A percentile compares a stretch with the other conserved stretches of the same genome.
Conservation (phyloP, 2,113 vertebrate genomes). For the Cyprinodon tularosa region DNA sequence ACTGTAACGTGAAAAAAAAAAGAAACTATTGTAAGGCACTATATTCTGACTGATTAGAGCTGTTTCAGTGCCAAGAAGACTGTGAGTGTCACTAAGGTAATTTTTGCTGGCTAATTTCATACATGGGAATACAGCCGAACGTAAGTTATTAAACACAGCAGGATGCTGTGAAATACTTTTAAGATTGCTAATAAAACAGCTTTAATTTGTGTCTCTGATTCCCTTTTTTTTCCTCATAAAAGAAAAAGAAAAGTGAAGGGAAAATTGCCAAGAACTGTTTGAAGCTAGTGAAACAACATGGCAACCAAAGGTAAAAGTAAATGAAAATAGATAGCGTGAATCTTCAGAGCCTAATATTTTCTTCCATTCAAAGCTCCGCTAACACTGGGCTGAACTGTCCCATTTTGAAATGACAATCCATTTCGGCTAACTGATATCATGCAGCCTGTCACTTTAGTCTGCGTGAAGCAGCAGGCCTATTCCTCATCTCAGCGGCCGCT, state of each 20-base stretch:
- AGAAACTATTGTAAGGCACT: background rate
- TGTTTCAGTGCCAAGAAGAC: background rate
- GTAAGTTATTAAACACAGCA: constrained; percentile 58
- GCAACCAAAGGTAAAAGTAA: constrained; percentile 59
- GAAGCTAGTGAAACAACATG: constrained; percentile 56
- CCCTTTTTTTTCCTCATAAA: constrained; percentile 56
- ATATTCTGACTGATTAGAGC: background rate
- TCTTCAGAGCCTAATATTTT: constrained; percentile 68
- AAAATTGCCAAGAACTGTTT: constrained; percentile 59
- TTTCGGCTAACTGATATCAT: constrained; percentile 80
- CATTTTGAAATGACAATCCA: constrained; percentile 78
- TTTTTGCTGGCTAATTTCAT: constrained; percentile 40
- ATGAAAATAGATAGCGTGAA: constrained; percentile 58
- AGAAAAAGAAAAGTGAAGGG: constrained; percentile 42
- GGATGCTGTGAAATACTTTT: constrained; percentile 45
- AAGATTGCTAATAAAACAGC: constrained; percentile 52
- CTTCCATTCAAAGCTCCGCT: constrained; percentile 59
- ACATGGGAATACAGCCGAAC: constrained; percentile 48
- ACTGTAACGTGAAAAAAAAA: background rate
- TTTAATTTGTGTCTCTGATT: constrained; percentile 62
- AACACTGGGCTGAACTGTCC: constrained; percentile 66
- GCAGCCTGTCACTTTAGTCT: constrained; percentile 72
- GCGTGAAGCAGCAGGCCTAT: constrained; percentile 66
- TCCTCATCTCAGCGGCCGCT: constrained; percentile 72
- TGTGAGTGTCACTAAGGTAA: constrained; percentile 25